Base-by-base conservation (phyloP, 2,888 invertebrate genomes). In the Schrankia costaestrigalis region DNA sequence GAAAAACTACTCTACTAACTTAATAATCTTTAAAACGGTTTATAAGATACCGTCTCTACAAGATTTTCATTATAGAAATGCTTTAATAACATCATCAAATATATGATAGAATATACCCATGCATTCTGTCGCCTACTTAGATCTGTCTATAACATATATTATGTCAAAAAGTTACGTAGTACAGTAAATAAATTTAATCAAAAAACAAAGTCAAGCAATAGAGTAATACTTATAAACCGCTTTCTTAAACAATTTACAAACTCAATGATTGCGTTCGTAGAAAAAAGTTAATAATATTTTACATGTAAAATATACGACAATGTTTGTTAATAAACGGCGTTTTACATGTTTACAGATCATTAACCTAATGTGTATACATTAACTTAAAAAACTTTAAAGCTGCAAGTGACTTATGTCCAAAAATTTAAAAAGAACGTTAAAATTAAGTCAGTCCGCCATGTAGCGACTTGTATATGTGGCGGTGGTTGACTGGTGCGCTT, bases 201-300 rank as follows among this genome's bases (percentile, higher is more conserved):
- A 56, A 56, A 55, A 53, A 50, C 13, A 10, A 17, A 35, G 44
- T 40, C 41, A 42, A 48, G 31, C 31, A 46, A 13, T 39, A 18
- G 50, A 48, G 33, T 46, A 63, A 66, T n/a, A n/a, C 79, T 71
- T 62, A 66, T 70, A 69, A 62, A 71, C 71, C 63, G 59, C 58
- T 63, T 61, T 63, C 71, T 53, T 13, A 81, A 76, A 73, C 52
- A 68, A 75, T 75, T 69, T 79, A 79, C 77, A 85, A 84, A 84
- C 74, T 75, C 73, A 78, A 78, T 84, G 83, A 85, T 84, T 85
- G 70, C 67, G 66, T 74, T 74, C 64, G 69, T 81, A 82, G 64
- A 79, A 78, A 76, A 72, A 64, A 73, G 63, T 67, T 48, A 63
- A 71, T 56, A 63, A 62, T 81, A 82, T 82, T 76, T 75, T 83